Evolutionary conservation across 2,797 vertebrate species (phyloP), one percentile per base, ranked within the genome.

Genomic region (Oreochromis grahami): DNA sequence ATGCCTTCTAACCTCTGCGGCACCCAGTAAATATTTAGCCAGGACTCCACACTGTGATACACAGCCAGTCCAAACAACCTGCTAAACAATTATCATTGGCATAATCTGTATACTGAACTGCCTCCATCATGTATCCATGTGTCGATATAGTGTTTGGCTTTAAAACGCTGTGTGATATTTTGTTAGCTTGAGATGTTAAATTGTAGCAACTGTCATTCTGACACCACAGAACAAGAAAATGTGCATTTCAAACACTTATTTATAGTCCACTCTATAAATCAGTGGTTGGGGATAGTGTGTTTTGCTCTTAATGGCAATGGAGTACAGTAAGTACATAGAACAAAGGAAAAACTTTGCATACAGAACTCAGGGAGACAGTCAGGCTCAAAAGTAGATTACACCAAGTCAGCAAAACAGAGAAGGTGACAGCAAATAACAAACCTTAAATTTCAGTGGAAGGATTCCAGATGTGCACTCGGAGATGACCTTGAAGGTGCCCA

Each of bases 1-100:
- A 89, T 93, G 85, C 87, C 88, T 92, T 83, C 91, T 81, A 83
- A 87, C 86, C 87, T 84, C 81, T 58, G 76, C 79, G 68, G 78
- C 88, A 94, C 88, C 86, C 91, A 88, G 94, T 96, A 97, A 96
- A 97, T 96, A 96, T 97, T 96, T 96, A 97, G 92, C 92, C 84
- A 93, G 92, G 87, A 91, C 92, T 93, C 87, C 89, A 91, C 92
- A 90, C 88, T 92, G 93, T 91, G 94, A 96, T 94, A 95, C 94
- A 93, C 87, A 92, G 90, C 87, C 90, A 95, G 93, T 96, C 94
- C 95, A 96, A 97, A 96, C 96, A 96, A 90, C 91, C 92, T 89
- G 87, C 93, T 93, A 92, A 95, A 95, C 95, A 96, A 96, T 95
- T 95, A 94, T 94, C 91, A 88, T 84, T 93, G 93, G 92, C 91